phyloP scores from a whole-genome alignment of 2,797 vertebrate species.

The Enteromius viviparus region DNA sequence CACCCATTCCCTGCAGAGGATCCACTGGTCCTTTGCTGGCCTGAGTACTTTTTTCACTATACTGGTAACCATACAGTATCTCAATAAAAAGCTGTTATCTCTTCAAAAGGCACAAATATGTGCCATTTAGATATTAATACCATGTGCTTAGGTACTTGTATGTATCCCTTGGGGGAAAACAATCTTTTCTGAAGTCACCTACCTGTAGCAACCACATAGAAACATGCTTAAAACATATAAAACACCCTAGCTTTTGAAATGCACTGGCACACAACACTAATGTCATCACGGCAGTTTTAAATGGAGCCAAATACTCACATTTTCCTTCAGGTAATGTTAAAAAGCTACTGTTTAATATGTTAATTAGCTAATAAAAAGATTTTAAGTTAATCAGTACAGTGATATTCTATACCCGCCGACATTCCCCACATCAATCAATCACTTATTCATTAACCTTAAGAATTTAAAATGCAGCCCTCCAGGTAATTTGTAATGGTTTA shows the following conservation, averaged over 20 bases:
- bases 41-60: background rate
- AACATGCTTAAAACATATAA: background rate
- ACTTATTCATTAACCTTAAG: conserved; percentile 6
- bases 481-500: background rate
- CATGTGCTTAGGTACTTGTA: too few species aligned
- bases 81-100: too few species aligned
- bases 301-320: background rate
- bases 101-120: too few species aligned
- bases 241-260: background rate
- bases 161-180: too few species aligned
- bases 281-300: background rate
- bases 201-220: background rate
- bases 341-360: background rate
- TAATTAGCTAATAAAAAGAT: background rate
- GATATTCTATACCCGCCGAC: background rate
- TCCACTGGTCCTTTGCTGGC: background rate
- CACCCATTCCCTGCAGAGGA: background rate
- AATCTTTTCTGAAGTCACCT: too few species aligned
- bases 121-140: too few species aligned
- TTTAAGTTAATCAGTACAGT: background rate
- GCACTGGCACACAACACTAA: background rate
- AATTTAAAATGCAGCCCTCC: background rate
- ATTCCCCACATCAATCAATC: conserved; percentile 8
- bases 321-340: background rate
- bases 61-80: background rate